These are phyloP conservation scores for Tenthredo distinguenda DNA, from an alignment of 2,888 invertebrate species.

Conservation along the genomic window DNA sequence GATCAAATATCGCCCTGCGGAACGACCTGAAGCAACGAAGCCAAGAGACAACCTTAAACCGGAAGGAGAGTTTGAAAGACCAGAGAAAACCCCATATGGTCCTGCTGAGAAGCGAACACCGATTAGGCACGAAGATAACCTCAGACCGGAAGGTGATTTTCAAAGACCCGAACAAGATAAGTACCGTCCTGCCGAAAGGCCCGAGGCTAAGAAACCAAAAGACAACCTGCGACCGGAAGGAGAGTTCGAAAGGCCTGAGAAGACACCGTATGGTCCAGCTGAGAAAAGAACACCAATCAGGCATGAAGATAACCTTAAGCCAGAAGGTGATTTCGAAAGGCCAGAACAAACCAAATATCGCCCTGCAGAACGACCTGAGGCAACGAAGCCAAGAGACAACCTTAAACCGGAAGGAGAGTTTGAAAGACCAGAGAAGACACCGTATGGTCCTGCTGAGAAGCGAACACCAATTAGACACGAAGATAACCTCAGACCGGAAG, in stretches of 20 bases:
- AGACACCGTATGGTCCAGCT: slow-evolving; percentile 77
- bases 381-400: slow-evolving; percentile 83
- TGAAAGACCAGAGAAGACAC: slow-evolving; percentile 68
- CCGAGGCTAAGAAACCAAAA: slow-evolving; percentile 68
- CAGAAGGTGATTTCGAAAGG: slow-evolving; percentile 77
- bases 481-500: slow-evolving; percentile 80
- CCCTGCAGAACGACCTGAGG: slow-evolving; percentile 79
- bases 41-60: slow-evolving; percentile 84
- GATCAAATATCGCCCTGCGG: slow-evolving; percentile 78
- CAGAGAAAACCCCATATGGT: slow-evolving; percentile 61
- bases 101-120: slow-evolving; percentile 43
- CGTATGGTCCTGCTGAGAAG: slow-evolving; percentile 80
- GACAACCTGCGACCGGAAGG: slow-evolving; percentile 85
- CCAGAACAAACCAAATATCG: slow-evolving; percentile 70
- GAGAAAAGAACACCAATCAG: slow-evolving; percentile 77
- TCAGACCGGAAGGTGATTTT: slow-evolving; percentile 74
- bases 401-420: slow-evolving; percentile 83
- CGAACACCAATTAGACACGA: slow-evolving; percentile 80
- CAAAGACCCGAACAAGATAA: slow-evolving; percentile 79
- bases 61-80: slow-evolving; percentile 82
- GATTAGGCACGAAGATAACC: slow-evolving; percentile 70
- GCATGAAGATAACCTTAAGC: slow-evolving; percentile 75
- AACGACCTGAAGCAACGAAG: slow-evolving; percentile 81
- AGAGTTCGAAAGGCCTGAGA: slow-evolving; percentile 79
- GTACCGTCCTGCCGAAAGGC: slow-evolving; percentile 67